Evolutionary conservation across 2,113 vertebrate genomes (phyloP).

Genomic region (Meleagris gallopavo): DNA sequence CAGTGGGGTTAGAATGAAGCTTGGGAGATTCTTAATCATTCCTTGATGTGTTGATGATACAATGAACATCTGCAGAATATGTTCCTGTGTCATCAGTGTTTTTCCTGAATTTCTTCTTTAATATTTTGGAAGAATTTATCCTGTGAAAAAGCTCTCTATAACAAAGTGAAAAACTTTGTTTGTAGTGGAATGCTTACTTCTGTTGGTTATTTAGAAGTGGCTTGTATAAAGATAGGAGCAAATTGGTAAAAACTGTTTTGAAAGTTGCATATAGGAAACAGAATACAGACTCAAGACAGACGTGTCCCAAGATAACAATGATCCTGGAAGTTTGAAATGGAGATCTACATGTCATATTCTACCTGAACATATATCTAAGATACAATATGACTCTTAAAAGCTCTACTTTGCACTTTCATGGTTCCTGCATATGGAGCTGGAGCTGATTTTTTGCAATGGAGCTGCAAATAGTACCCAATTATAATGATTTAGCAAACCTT

Average conservation of each 20-base stretch:
- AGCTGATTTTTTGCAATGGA: background rate
- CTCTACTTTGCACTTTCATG: background rate
- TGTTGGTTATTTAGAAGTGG: background rate
- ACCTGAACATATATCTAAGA: background rate
- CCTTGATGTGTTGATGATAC: background rate
- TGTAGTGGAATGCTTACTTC: background rate
- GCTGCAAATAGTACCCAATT: background rate
- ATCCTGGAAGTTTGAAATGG: background rate
- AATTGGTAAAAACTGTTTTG: background rate
- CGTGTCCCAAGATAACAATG: background rate
- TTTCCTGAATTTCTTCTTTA: background rate
- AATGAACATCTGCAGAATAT: background rate
- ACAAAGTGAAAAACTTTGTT: background rate
- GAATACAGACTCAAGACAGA: background rate
- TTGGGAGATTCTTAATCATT: slow-evolving; percentile 35
- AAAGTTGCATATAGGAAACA: background rate
- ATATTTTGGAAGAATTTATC: background rate
- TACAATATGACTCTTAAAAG: background rate
- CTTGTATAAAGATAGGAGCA: background rate
- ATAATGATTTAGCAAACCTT: background rate
- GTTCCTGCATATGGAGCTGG: background rate
- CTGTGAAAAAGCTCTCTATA: background rate
- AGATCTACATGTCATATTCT: background rate
- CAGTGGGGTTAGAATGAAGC: background rate
- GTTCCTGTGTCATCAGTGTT: background rate